Conservation (phyloP, 2,797 vertebrate genomes). For the Coilia nasus region DNA sequence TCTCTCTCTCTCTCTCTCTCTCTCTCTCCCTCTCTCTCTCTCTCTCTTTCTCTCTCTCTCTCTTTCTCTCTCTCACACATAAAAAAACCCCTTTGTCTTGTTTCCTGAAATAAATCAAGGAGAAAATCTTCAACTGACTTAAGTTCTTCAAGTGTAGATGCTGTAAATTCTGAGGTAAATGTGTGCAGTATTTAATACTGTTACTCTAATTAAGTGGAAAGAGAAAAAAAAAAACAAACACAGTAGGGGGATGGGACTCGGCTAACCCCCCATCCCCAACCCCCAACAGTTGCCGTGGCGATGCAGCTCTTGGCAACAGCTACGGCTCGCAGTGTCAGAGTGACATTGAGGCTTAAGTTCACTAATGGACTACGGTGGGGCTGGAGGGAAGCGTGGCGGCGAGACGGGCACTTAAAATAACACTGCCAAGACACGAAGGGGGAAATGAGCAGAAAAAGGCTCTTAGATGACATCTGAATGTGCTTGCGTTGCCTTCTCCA, state of each 20-base stretch:
- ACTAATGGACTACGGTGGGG: slow-evolving; percentile 53
- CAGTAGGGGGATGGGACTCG: slow-evolving; percentile 6
- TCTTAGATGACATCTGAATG: background rate
- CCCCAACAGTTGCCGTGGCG: slow-evolving; percentile 34
- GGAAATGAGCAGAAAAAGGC: too few relatives aligned
- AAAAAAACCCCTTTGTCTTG: background rate
- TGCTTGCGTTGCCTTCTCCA: background rate
- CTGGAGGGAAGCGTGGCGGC: slow-evolving; percentile 25
- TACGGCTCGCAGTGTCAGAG: slow-evolving; percentile 30
- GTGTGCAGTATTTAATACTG: background rate
- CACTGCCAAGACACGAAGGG: too few relatives aligned
- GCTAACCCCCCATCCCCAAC: slow-evolving; percentile 8
- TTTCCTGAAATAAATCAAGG: background rate
- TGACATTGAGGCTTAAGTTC: slow-evolving; percentile 48
- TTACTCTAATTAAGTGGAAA: background rate
- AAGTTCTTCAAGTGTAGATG: too few relatives aligned
- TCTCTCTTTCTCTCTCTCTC: too few relatives aligned
- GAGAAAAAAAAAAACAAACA: background rate
- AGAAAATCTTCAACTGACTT: background rate
- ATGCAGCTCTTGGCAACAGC: slow-evolving; percentile 20
- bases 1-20: too few relatives aligned
- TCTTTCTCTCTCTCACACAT: background rate
- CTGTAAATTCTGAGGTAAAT: too few relatives aligned
- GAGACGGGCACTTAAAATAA: slow-evolving; percentile 27
- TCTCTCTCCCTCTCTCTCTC: too few relatives aligned